A percentile compares a stretch with the other conserved stretches of the same genome.
phyloP scores from a whole-genome alignment of 2,888 invertebrate genomes.

The Exocentrus adspersus region DNA sequence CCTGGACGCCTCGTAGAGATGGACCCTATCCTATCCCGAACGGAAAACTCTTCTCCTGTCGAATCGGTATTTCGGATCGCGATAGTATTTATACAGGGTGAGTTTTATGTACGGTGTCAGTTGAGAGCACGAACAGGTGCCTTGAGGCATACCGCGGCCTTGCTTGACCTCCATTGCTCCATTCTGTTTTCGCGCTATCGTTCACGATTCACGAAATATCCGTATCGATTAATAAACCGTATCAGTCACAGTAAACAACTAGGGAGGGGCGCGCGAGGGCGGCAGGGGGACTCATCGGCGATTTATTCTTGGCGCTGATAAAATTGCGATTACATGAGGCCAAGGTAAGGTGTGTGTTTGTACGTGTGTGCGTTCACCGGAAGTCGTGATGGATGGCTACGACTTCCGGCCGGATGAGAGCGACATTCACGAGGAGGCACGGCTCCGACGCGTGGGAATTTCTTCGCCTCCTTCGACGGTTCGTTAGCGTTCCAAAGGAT shows the following conservation, averaged over 20 bases:
- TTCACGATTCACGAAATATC: not conserved
- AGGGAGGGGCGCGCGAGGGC: not conserved
- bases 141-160: too few relatives aligned
- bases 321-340: slow-evolving; percentile 36
- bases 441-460: slow-evolving; percentile 30
- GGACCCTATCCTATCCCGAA: too few relatives aligned
- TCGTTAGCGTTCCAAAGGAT: too few relatives aligned
- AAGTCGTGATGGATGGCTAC: slow-evolving; percentile 52
- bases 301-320: slow-evolving; percentile 18
- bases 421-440: slow-evolving; percentile 43
- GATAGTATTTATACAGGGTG: too few relatives aligned
- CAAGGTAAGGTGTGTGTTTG: slow-evolving; percentile 50
- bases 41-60: too few relatives aligned
- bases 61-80: too few relatives aligned
- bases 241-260: not conserved
- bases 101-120: too few relatives aligned
- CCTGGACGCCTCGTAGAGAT: too few relatives aligned
- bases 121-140: too few relatives aligned
- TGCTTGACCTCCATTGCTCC: too few relatives aligned
- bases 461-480: slow-evolving; percentile 4
- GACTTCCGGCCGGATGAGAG: slow-evolving; percentile 52
- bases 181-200: not conserved
- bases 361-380: slow-evolving; percentile 47
- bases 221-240: not conserved
- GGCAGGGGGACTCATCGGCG: not conserved